Base-by-base conservation (phyloP, 2,888 invertebrate genomes). In the Octonoba sinensis region DNA sequence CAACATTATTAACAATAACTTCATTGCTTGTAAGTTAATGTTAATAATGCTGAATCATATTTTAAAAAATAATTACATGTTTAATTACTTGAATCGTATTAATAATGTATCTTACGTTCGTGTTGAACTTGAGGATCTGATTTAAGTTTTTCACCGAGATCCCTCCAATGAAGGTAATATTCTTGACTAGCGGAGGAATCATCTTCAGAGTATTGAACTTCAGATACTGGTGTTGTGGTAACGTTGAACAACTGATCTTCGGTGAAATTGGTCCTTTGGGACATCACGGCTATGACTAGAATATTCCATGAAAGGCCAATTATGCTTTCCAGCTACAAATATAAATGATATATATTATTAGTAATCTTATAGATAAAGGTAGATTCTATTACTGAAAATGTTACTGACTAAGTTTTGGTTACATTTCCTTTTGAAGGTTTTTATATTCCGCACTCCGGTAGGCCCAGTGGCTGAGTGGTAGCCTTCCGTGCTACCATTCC, bases 241-340 rank as follows among this genome's bases (percentile, higher is more conserved):
- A 24, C 6, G 36, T 24, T 46, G 16, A 18, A 54, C n/a, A 24
- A 13, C 1, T 22, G 51, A 13, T 24, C 20, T 20, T 54, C 36
- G 44, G 8, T 27, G 27, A 24, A 24, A 12, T 16, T 16, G 18
- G 24, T 11, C 16, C 8, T 47, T 8, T 79, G 73, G 13, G 79
- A 67, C 73, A 76, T 76, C 8, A 82, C 47, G 36, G 75, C 82
- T 11, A 82, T 76, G 71, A 82, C 82, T 71, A 82, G 76, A 76
- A 82, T 82, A 57, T 82, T 82, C 82, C 82, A 82, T 57, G 76
- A 56, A 20, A 82, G 51, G 1, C 82, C 82, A 20, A 65, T 49
- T 51, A 82, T 74, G 47, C 82, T 82, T 56, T 82, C 82, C 51
- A 82, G 57, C 82, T 82, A n/a, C 59, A 64, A 75, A 15, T 22